Evolutionary conservation across 1,140 invertebrate genomes (phyloP).

Genomic region (Archivesica marissinica): DNA sequence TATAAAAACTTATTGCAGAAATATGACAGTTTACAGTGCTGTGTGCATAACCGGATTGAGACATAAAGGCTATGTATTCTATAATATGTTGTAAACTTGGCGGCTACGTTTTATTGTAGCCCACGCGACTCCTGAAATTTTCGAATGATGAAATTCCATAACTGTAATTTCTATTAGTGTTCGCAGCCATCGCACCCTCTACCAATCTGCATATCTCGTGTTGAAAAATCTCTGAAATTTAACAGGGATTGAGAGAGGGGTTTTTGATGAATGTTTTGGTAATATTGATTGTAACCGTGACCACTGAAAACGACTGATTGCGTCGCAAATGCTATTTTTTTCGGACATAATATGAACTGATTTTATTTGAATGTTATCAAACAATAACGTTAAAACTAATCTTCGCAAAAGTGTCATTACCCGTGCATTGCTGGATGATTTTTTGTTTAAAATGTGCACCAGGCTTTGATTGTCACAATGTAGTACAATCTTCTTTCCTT

Average conservation of each 20-base stretch:
- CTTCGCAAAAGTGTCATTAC: conserved; percentile 10
- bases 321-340: neutral
- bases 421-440: neutral
- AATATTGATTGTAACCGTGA: neutral
- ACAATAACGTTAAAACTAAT: neutral
- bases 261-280: neutral
- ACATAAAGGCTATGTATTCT: neutral
- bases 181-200: neutral
- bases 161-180: neutral
- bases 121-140: neutral
- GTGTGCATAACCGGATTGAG: neutral
- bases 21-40: conserved; percentile 6
- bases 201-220: neutral
- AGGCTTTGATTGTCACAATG: neutral
- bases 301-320: neutral
- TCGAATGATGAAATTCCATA: neutral
- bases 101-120: neutral
- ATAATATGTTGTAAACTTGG: neutral
- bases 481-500: neutral
- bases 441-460: neutral
- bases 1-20: conserved; percentile 5
- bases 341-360: neutral
- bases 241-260: neutral
- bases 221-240: neutral
- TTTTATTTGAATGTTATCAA: neutral